Base-by-base conservation (phyloP, 1,140 invertebrate genomes). In the Phocides pigmalion region DNA sequence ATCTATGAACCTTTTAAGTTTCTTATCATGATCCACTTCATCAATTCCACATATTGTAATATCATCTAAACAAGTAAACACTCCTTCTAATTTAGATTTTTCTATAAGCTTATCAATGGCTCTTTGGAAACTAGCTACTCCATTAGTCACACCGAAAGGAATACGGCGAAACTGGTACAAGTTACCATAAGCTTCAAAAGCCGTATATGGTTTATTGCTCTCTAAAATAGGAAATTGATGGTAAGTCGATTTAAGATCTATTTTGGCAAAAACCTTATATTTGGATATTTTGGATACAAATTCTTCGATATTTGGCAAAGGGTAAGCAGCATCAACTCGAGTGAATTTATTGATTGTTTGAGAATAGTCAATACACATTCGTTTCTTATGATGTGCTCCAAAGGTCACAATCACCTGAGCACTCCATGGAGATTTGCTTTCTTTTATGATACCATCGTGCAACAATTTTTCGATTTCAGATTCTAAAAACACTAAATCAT, bases 111-210 rank as follows among this genome's bases (percentile, higher is more conserved):
- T 70, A 44, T 63, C 2, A 11, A 64, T 22, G 1, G 65, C 53
- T 14, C 64, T 14, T 35, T 71, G 68, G 20, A 74, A 71, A 6
- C 53, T 54, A 8, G 72, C 59, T 20, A 74, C 68, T 11, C 68
- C 68, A 41, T 74, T 74, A 9, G 72, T 71, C 4, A 74, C 66
- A 1, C 64, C 68, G 44, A 74, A 74, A 3, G 63, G 58, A 11
- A 71, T 70, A n/a, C 62, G 22, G 14, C 37, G 46, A 39, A 70
- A 70, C 39, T 70, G 65, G 8, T 68, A 70, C 0, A 70, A 46
- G 8, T 70, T 74, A 8, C 67, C 64, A 51, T 15, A 42, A 5
- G 61, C 70, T 64, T 65, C 70, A 17, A 71, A 70, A 8, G 62
- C 63, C 25, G 68, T 65, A 5, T 41, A 56, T 8, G 16, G 15